These are phyloP conservation scores for Sceloporus tristichus DNA, from an alignment of 2,113 vertebrate species.

Conservation along the genomic window DNA sequence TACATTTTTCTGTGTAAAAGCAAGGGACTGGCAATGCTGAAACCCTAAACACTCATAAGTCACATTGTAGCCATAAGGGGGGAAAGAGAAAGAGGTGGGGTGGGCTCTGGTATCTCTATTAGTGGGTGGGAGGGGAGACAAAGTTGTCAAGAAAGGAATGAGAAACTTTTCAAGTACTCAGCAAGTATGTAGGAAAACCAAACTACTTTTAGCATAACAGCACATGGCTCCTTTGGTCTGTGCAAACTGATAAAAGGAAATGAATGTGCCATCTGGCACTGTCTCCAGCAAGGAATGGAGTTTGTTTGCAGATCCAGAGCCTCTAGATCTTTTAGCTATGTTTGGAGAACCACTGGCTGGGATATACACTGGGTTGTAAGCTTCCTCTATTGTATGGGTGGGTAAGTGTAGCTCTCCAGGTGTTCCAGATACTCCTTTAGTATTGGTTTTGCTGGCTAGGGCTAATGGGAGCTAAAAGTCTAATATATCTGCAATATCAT, in stretches of 20 bases:
- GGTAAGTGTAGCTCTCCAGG: too few relatives aligned
- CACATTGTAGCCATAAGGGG: conserved; percentile 13
- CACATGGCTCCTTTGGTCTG: conserved; percentile 48
- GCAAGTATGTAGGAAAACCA: conserved; percentile 61
- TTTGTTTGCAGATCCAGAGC: conserved; percentile 27
- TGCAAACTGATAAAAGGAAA: conserved; percentile 57
- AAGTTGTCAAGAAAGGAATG: conserved; percentile 42
- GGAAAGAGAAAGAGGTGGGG: not conserved
- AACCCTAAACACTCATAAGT: conserved; percentile 15
- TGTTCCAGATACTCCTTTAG: too few relatives aligned
- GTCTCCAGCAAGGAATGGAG: conserved; percentile 33
- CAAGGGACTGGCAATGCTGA: not conserved
- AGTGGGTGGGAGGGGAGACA: conserved; percentile 24
- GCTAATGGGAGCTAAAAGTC: too few relatives aligned
- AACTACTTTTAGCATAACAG: conserved; percentile 43
- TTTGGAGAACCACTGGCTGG: not conserved
- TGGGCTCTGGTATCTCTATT: conserved; percentile 8
- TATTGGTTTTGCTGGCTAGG: too few relatives aligned
- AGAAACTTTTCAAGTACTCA: conserved; percentile 40
- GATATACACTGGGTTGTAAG: conserved; percentile 40
- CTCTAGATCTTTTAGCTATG: not conserved
- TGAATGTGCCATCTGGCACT: not conserved
- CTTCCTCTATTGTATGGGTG: conserved; percentile 6
- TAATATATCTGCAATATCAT: too few relatives aligned
- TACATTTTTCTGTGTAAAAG: not conserved